Base-by-base conservation (phyloP, 2,113 vertebrate genomes). In the Corvus hawaiiensis region DNA sequence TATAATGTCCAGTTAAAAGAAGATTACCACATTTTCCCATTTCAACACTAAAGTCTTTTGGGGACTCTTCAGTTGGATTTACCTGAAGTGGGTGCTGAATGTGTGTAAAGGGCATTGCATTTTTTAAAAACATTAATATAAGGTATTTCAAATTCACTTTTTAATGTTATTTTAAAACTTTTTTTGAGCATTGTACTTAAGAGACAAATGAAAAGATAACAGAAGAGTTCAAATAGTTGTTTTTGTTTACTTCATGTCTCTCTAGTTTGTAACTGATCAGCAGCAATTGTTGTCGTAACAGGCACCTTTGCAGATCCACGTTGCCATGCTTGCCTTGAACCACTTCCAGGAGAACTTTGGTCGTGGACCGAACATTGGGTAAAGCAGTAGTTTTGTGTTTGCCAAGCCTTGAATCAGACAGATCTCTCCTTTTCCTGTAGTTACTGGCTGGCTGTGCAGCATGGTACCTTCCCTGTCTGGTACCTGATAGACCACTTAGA, bases 241-340 rank as follows among this genome's bases (percentile, higher is more conserved):
- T 88, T 90, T 74, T 69, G 17, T 86, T 72, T 86, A 33, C 23
- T 37, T 86, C 4, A 4, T 16, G 88, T 88, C 71, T 74, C 11
- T 49, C 3, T 4, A n/a, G 17, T 71, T 94, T 30, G 16, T 81
- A 91, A 51, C 44, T 92, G n/a, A 81, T 84, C 51, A 78, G 8
- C 62, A 83, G 27, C 27, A 92, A 0, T 69, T 93, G 37, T 68
- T 90, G 30, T 95, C 35, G 90, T 61, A 79, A 97, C 93, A 99
- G 99, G 98, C 98, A 67, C 98, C 99, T 24, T 94, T 99, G 74
- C 98, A 99, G 97, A 99, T 98, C 93, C 99, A 99, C 13, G 84
- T 98, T 52, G 98, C 99, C 67, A 98, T 99, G 98, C 96, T 99
- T 95, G 99, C 99, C 41, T 97, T 99, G 96, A 98, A 99, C 92